Base-by-base conservation (phyloP, 2,797 vertebrate species). In the Meriones psammophilus region DNA sequence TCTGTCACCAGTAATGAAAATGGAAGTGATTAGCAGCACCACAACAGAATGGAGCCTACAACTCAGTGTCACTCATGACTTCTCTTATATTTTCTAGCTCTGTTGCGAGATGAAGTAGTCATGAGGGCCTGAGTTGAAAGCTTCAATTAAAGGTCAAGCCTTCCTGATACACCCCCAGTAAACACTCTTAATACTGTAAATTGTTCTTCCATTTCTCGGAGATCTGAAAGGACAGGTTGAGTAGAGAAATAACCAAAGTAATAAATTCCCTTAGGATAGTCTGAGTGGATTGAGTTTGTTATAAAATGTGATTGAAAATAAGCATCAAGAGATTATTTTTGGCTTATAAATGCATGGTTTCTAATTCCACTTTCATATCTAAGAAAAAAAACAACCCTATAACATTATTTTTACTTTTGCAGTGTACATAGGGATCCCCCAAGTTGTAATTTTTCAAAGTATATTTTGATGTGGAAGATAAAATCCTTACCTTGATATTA, bases 401-500 rank as follows among this genome's bases (percentile, higher is more conserved):
- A 96, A 80, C 42, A 92, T 91, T 79, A 94, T 66, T 95, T 94
- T 94, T 93, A 85, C 80, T 91, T 96, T 95, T 92, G 89, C 30
- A 73, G 14, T 94, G 88, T 87, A 46, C 33, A 64, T 33, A 88
- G 30, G 22, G n/a, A 79, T 89, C 46, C 71, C 36, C 76, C 80
- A 95, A 96, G 89, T 81, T 92, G 94, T 84, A 93, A 93, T 95
- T 95, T 97, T 96, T 96, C 85, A 78, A 94, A 91, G 85, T 87
- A 90, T 83, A 68, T 96, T 97, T 95, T 97, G 84, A 97, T 91
- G 33, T 78, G 62, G 30, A 91, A 96, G 94, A 97, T 98, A 96
- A 97, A 97, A 97, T 92, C 74, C 76, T 97, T 76, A 81, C 85
- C 60, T 92, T 96, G 88, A 95, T 97, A 97, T 97, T 97, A 96